Evolutionary conservation across 23 tunicate species (phyloP), one percentile per base, ranked within the genome.

Genomic region (Ascidia mentula): DNA sequence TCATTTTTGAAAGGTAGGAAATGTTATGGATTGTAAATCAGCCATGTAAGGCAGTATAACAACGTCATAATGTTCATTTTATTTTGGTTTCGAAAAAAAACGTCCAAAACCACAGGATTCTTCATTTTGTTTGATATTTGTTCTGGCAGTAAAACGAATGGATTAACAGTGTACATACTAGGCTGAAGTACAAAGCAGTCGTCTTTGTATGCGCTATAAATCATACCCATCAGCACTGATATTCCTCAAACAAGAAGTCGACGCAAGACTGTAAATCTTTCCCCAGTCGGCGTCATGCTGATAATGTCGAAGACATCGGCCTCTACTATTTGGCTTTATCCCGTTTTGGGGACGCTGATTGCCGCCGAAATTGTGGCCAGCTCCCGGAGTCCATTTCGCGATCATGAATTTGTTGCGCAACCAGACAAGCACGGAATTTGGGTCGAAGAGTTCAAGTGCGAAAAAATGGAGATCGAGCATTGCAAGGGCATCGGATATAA

Each of bases 401-500:
- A n/a, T n/a, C n/a, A n/a, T n/a, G n/a, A n/a, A 53, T 53, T 53
- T 53, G 65, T 53, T 9, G 65, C 24, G 28, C 65, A 53, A 28
- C 65, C 65, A 5, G 65, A 53, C 28, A 53, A 20, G 4, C 65
- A 53, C 65, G 74, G 74, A 20, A 70, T 71, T 1, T 85, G 70
- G 37, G 86, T 40, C 18, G 90, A 78, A 38, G 87, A 82, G 8
- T 40, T 40, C 34, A 40, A 69, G 28, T 91, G 97, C 40, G 91
- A 91, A 39, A 40, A 45, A 74, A 85, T 91, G 34, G 75, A 85
- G 22, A 85, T 91, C 32, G 60, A 82, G 76, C 40, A 28, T 40
- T 91, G 97, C 76, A 42, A 85, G 36, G 80, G 84, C 28, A 46
- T 82, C 26, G 97, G 97, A 24, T 91, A 91, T 65, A 91, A 91